These are phyloP conservation scores for Mesorhabditis belari DNA, from an alignment of 2,888 invertebrate genomes.

Conservation along the genomic window DNA sequence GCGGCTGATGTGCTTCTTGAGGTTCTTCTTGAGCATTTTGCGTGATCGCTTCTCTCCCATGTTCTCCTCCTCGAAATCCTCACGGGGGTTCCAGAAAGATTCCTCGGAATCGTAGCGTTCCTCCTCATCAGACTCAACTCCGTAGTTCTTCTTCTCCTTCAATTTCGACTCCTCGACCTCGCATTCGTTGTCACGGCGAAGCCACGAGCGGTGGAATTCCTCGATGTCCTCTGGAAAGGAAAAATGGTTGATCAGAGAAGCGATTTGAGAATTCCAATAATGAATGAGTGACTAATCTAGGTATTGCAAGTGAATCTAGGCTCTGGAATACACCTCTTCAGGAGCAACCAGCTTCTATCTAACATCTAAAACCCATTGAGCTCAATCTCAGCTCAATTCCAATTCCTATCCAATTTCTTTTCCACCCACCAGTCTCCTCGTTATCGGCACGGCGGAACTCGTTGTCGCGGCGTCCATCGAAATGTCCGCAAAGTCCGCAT, in stretches of 20 bases:
- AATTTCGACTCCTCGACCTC: slow-evolving; percentile 13
- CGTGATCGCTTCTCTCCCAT: slow-evolving; percentile 6
- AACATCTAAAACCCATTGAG: slow-evolving; percentile 1
- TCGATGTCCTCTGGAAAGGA: no score
- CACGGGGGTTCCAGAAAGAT: background rate
- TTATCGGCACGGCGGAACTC: slow-evolving; percentile 38
- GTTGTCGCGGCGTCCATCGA: slow-evolving; percentile 30
- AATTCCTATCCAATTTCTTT: slow-evolving; percentile 12
- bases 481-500: slow-evolving; percentile 51
- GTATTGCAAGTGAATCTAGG: no score
- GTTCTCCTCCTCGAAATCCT: slow-evolving; percentile 9
- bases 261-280: no score
- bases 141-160: slow-evolving; percentile 24
- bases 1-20: background rate
- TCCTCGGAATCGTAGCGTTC: slow-evolving; percentile 2
- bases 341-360: background rate
- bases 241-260: no score
- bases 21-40: slow-evolving; percentile 13
- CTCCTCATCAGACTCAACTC: slow-evolving; percentile 8
- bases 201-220: background rate
- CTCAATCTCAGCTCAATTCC: slow-evolving; percentile 5
- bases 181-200: slow-evolving; percentile 6
- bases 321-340: background rate
- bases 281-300: no score
- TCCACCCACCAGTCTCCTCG: slow-evolving; percentile 20